Base-by-base conservation (phyloP, 1,140 invertebrate genomes). In the Kradibia gibbosae region DNA sequence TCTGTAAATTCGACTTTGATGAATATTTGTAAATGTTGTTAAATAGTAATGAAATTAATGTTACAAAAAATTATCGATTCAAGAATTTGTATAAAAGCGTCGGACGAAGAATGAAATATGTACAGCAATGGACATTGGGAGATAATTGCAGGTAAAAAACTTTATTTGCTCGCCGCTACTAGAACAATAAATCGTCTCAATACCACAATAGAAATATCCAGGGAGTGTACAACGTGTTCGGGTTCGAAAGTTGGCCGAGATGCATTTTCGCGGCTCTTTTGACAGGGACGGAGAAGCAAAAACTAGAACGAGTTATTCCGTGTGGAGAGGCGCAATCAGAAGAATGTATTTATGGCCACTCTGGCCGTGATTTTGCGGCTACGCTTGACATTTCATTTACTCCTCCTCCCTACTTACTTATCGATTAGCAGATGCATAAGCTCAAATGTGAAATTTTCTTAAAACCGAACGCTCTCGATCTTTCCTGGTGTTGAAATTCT, bases 271-370 rank as follows among this genome's bases (percentile, higher is more conserved):
- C 50, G 50, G 13, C 3, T 22, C 50, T 53, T 17, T 11, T 3
- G 10, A 11, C 13, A 53, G 50, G 13, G 42, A 17, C 31, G 15
- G 11, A 1, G 34, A 67, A 39, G 22, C 15, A 36, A 67, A 22
- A 67, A 67, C 8, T 67, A 67, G 20, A 67, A 10, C 62, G 34
- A 67, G n/a, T 67, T 67, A 39, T 67, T 67, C 17, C 15, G 28
- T 1, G 62, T 15, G 34, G 39, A 17, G 17, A 1, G 22, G 15
- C 20, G 28, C 20, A 3, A n/a, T n/a, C 5, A 39, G 22, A 10
- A 22, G 20, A 22, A 1, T 25, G 13, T 25, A 57, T 57, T 57
- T 57, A 57, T 57, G n/a, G 55, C 25, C n/a, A 25, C 55, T 25
- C 25, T 28, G 55, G 25, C 55, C 55, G 55, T 57, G 55, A 28